Base-by-base conservation (phyloP, 2,888 invertebrate genomes). In the Pyrochroa serraticornis region DNA sequence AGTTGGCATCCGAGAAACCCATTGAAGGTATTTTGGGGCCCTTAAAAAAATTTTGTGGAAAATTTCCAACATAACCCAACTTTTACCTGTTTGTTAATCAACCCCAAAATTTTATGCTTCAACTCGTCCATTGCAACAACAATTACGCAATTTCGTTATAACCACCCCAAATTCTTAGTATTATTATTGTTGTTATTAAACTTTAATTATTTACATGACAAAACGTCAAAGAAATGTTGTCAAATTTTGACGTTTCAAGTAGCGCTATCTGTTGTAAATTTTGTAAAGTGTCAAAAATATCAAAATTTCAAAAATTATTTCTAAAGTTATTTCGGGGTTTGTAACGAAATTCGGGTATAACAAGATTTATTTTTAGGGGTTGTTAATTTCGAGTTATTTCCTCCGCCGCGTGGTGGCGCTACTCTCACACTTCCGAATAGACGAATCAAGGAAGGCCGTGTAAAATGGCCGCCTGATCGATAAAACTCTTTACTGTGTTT, bases 1-100 rank as follows among this genome's bases (percentile, higher is more conserved):
- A 80, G 57, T 77, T 77, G n/a, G 77, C 74, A 64, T 79, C 79
- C 14, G 79, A 78, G 65, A 80, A 80, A 3, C 80, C 80, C 80
- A 80, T 80, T 2, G 79, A 79, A n/a, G 80, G 80, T 35, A 80
- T 80, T 73, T 79, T 80, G 7, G 78, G 73, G 14, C 73, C 72
- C 78, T 80, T 57, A 56, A 74, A 73, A 37, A 48, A 36, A 48
- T 41, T 54, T 50, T 45, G 36, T 30, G 45, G 14, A 37, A 9
- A 31, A 36, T 10, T 14, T 55, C 1, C 37, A 6, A 14, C 10
- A 9, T 32, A 44, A 44, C 31, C 42, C 30, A 41, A 36, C 39
- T 62, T 62, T 58, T 64, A 77, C 78, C 72, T 78, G 78, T 69
- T 79, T 80, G 63, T 77, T 75, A 43, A 80, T 68, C 38, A 80